Conservation (phyloP, 2,888 invertebrate species). For the Polylopha cassiicola region DNA sequence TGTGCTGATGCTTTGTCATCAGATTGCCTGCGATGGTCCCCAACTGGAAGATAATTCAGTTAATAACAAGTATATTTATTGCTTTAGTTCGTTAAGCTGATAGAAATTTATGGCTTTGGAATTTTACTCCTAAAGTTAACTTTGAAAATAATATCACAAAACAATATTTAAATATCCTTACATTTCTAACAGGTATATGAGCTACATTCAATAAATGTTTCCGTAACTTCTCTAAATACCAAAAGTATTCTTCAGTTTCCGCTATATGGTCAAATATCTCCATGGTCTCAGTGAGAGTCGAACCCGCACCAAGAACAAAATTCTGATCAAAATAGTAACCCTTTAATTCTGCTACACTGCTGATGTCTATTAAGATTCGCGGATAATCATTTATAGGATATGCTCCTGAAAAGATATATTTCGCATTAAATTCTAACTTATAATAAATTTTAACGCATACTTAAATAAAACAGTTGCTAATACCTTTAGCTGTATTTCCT, state of each 20-base stretch:
- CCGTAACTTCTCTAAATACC: conserved; percentile 77
- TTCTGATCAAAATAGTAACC: conserved; percentile 53
- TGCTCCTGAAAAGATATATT: conserved; percentile 50
- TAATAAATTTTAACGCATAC: neutral
- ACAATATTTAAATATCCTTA: conserved; percentile 56
- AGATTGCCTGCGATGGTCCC: conserved; percentile 84
- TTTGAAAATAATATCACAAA: too few relatives aligned
- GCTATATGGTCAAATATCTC: conserved; percentile 59
- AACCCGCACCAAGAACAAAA: conserved; percentile 78
- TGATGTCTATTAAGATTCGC: conserved; percentile 80
- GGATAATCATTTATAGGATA: conserved; percentile 57
- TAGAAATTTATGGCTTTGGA: too few relatives aligned
- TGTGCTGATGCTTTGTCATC: conserved; percentile 80
- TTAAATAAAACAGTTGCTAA: too few relatives aligned
- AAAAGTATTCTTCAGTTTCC: conserved; percentile 61
- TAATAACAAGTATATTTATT: conserved; percentile 24
- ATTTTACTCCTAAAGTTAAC: too few relatives aligned
- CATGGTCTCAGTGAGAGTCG: conserved; percentile 74
- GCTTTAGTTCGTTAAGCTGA: too few relatives aligned
- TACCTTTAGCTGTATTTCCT: conserved; percentile 85
- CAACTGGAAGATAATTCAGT: too few relatives aligned
- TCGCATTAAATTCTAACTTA: too few relatives aligned
- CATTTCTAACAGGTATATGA: conserved; percentile 85
- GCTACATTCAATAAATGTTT: conserved; percentile 83
- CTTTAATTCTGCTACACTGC: conserved; percentile 75